phyloP scores from a whole-genome alignment of 2,888 invertebrate genomes.

The Bellardia pandia region DNA sequence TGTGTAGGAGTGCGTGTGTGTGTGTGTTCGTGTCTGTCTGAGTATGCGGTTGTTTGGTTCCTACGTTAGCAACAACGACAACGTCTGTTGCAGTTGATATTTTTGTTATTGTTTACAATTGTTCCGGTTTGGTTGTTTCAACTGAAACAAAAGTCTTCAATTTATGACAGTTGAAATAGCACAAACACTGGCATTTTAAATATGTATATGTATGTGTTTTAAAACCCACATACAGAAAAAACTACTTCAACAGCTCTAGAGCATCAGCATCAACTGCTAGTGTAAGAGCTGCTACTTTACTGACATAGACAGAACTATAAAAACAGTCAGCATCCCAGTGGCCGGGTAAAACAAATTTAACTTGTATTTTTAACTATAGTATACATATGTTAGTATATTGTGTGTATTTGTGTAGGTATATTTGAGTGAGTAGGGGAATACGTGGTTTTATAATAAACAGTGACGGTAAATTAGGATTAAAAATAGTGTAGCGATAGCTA shows the following conservation, averaged over 20 bases:
- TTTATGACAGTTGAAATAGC: constrained; percentile 74
- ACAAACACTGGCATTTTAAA: constrained; percentile 56
- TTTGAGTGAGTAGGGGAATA: neutral
- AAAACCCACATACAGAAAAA: neutral
- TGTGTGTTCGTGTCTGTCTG: neutral
- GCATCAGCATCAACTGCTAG: constrained; percentile 11
- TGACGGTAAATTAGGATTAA: constrained; percentile 4
- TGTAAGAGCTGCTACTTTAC: constrained; percentile 11
- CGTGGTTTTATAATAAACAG: neutral
- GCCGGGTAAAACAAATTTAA: constrained; percentile 26
- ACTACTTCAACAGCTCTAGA: constrained; percentile 16
- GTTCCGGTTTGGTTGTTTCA: constrained; percentile 61
- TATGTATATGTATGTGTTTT: constrained; percentile 5
- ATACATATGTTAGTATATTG: neutral
- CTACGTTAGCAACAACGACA: constrained; percentile 11
- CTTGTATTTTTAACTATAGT: neutral
- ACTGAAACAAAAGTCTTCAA: constrained; percentile 70
- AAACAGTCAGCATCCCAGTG: constrained; percentile 15
- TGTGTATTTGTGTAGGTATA: neutral
- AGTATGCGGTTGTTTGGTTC: neutral
- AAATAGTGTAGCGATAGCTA: neutral
- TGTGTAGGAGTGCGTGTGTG: neutral
- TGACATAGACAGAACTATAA: constrained; percentile 3
- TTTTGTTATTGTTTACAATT: constrained; percentile 62
- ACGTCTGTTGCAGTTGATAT: constrained; percentile 40